Percentiles rank a stretch among this genome's conserved stretches.
phyloP scores from a whole-genome alignment of 2,113 vertebrate species.

The Rhinoptilus africanus region DNA sequence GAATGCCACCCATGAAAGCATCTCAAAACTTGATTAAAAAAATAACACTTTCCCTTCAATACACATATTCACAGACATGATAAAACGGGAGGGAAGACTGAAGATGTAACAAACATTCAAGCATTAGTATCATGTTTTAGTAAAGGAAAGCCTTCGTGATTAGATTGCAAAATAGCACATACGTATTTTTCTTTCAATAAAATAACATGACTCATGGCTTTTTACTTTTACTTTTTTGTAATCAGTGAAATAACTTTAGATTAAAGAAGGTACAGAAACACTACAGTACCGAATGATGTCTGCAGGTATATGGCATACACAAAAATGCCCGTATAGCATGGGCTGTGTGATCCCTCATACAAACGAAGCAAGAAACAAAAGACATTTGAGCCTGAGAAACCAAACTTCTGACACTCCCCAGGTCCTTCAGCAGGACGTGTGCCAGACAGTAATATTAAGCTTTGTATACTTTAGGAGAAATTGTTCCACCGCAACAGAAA shows the following conservation, averaged over 20 bases:
- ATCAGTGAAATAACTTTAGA: neutral
- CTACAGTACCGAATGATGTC: neutral
- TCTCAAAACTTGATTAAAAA: neutral
- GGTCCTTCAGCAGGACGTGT: neutral
- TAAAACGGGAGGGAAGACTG: neutral
- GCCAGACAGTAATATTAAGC: conserved; percentile 6
- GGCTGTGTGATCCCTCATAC: neutral
- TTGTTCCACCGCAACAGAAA: neutral
- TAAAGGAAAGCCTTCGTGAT: neutral
- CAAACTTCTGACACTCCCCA: conserved; percentile 21
- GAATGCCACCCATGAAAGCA: neutral
- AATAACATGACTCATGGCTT: neutral
- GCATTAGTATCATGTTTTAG: neutral
- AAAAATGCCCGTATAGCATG: neutral
- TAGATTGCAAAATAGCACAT: neutral
- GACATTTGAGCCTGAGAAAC: neutral
- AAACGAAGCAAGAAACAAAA: neutral
- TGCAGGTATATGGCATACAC: neutral
- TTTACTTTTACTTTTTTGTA: neutral
- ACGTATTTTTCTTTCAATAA: neutral
- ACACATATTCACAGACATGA: neutral
- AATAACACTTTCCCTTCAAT: neutral
- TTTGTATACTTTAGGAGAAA: conserved; percentile 11
- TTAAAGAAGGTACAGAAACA: neutral
- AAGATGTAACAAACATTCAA: neutral